Evolutionary conservation across 2,113 vertebrate genomes (phyloP).

Genomic region (Rhombomys opimus): DNA sequence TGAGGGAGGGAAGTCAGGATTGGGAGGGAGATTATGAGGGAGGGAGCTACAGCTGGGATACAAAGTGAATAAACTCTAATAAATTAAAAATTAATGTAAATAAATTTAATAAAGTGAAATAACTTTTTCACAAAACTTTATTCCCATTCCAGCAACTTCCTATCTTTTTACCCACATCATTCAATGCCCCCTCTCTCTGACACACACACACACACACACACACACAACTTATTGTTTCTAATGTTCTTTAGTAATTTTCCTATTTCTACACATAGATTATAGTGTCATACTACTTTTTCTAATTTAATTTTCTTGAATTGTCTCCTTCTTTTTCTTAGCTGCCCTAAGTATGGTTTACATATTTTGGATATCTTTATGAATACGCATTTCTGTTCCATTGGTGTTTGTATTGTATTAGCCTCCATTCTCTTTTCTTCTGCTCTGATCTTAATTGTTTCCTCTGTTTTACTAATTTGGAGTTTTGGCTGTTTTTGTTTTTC

Average conservation of each 20-base stretch:
- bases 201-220: background rate
- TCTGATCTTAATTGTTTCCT: background rate
- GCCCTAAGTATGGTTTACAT: background rate
- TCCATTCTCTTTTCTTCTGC: background rate
- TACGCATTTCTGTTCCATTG: background rate
- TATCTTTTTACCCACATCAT: too few relatives aligned
- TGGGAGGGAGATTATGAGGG: too few relatives aligned
- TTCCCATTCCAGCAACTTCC: background rate
- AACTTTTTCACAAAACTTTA: background rate
- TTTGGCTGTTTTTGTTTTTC: background rate
- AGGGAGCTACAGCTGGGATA: too few relatives aligned
- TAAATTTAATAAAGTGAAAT: background rate
- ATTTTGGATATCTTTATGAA: background rate
- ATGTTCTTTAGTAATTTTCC: background rate
- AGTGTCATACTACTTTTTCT: background rate
- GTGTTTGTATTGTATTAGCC: background rate
- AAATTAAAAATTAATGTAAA: too few relatives aligned
- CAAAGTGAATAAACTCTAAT: too few relatives aligned
- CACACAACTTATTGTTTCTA: background rate
- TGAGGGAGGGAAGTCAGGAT: too few relatives aligned
- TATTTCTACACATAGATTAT: background rate
- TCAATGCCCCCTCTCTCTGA: background rate
- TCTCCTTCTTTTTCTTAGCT: background rate
- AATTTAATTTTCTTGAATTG: background rate
- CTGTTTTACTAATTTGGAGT: background rate